A percentile compares a stretch with the other conserved stretches of the same genome.
These are phyloP conservation scores for Drosophila mauritiana DNA, from an alignment of 1,140 invertebrate species.

Conservation along the genomic window DNA sequence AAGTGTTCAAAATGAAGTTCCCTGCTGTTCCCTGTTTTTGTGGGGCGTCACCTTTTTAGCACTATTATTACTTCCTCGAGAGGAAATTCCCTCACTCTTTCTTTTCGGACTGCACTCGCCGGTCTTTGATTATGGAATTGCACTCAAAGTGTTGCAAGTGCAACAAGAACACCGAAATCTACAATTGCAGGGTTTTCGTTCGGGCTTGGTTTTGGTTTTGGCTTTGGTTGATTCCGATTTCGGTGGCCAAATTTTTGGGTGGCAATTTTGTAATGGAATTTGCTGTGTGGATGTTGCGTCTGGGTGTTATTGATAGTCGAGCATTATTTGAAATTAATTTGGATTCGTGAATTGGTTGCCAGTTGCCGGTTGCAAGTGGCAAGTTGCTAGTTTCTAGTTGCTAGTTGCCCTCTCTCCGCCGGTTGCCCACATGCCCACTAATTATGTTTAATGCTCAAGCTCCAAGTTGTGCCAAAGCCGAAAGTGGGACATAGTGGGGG, in stretches of 20 bases:
- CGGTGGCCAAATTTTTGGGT: constrained; percentile 37
- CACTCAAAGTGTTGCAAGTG: constrained; percentile 74
- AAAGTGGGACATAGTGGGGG: constrained; percentile 14
- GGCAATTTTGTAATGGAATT: constrained; percentile 81
- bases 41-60: constrained; percentile 54
- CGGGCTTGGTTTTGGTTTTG: constrained; percentile 7
- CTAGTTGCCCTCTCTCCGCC: background rate
- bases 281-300: constrained; percentile 5
- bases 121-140: constrained; percentile 78
- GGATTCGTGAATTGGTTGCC: constrained; percentile 28
- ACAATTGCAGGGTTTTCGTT: constrained; percentile 14
- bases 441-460: constrained; percentile 73
- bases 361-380: constrained; percentile 9
- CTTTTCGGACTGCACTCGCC: constrained; percentile 20
- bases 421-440: constrained; percentile 60
- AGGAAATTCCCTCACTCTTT: background rate
- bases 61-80: constrained; percentile 29
- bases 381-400: background rate
- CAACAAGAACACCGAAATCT: constrained; percentile 2
- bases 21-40: constrained; percentile 43
- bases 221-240: constrained; percentile 5
- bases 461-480: constrained; percentile 47
- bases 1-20: background rate
- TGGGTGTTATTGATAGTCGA: constrained; percentile 54
- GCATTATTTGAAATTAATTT: constrained; percentile 72